Percentiles rank a stretch among this genome's conserved stretches.
Evolutionary conservation across 2,888 invertebrate species (phyloP).

Genomic region (Tachina lurida): DNA sequence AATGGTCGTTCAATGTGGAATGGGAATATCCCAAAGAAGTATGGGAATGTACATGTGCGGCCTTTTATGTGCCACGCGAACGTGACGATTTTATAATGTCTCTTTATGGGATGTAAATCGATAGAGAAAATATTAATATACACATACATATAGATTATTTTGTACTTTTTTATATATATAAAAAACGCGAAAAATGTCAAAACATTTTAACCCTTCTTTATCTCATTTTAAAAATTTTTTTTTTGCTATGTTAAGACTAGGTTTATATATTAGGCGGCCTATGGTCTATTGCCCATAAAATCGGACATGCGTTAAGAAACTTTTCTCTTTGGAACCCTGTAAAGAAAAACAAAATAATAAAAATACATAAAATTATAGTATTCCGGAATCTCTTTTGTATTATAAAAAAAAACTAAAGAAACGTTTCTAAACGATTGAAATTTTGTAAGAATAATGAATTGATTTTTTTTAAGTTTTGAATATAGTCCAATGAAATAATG

Average conservation of each 20-base stretch:
- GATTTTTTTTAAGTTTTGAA: background rate
- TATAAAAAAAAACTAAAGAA: background rate
- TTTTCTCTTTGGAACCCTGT: no score
- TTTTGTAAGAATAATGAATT: background rate
- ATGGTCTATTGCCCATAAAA: no score
- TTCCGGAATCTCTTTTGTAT: conserved; percentile 50
- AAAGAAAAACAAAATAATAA: background rate
- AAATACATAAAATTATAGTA: conserved; percentile 29
- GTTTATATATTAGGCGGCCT: no score
- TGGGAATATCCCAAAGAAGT: conserved; percentile 87
- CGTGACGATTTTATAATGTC: conserved; percentile 74
- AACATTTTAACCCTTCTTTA: conserved; percentile 1
- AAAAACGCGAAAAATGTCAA: conserved; percentile 28
- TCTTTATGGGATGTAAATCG: conserved; percentile 54
- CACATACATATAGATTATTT: conserved; percentile 46
- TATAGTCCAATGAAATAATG: no score
- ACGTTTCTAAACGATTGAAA: background rate
- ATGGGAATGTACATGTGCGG: conserved; percentile 88
- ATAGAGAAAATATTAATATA: conserved; percentile 16
- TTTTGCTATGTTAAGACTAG: conserved; percentile 35
- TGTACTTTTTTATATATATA: conserved; percentile 56
- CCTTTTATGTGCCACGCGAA: conserved; percentile 86
- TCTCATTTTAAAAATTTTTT: conserved; percentile 26
- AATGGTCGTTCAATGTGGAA: conserved; percentile 85
- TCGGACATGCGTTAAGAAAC: background rate